Evolutionary conservation across 1,140 invertebrate genomes (phyloP), one percentile per base, ranked within the genome.

Genomic region (Trichogramma pretiosum): DNA sequence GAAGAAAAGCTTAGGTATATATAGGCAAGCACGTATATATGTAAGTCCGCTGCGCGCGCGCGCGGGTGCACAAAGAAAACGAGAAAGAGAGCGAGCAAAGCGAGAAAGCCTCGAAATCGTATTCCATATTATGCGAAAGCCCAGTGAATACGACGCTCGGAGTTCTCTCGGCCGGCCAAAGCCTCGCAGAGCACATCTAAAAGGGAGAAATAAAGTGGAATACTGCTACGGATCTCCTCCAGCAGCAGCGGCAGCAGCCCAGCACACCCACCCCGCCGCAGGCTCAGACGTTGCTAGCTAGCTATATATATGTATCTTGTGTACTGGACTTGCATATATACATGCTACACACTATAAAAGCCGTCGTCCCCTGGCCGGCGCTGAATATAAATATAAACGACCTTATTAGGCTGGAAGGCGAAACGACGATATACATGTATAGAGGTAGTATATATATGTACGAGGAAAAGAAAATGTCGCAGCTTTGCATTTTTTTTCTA

Each of bases 381-480:
- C 33, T 37, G 56, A 56, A 60, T 62, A 68, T 68, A 68, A 68
- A 68, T 68, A 68, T 67, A 68, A 65, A 67, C 63, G 56, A 53
- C 50, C 65, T 64, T 61, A 68, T 68, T 68, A 65, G 61, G 37
- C n/a, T n/a, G 38, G 5, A 18, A n/a, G 17, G 24, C 5, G 24
- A 28, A 28, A 11, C 5, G 24, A 28, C 5, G 24, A 28, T n/a
- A n/a, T n/a, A n/a, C n/a, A n/a, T n/a, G n/a, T n/a, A n/a, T n/a
- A n/a, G n/a, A n/a, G n/a, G n/a, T n/a, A n/a, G n/a, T n/a, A n/a
- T n/a, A n/a, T n/a, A n/a, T n/a, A n/a, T n/a, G n/a, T n/a, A n/a
- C 36, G 32, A 13, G 19, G 24, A 17, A 2, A 3, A 19, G 13
- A 16, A 16, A 16, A 7, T 9, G 10, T 22, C n/a, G 30, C n/a